Base-by-base conservation (phyloP, 2,797 vertebrate genomes). In the Meda fulgida region DNA sequence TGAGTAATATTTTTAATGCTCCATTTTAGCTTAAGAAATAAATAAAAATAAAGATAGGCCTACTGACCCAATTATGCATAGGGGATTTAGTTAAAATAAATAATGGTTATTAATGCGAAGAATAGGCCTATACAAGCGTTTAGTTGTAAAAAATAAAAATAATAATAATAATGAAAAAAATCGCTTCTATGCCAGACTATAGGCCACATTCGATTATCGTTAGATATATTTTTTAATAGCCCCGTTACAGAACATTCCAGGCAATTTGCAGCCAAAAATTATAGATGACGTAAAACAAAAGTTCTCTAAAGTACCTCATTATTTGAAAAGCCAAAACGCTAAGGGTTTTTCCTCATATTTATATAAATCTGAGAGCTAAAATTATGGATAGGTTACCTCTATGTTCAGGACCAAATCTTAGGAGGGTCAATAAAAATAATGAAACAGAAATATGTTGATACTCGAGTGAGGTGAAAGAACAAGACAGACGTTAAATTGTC, bases 401-500 rank as follows among this genome's bases (percentile, higher is more conserved):
- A 38, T 63, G 51, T 83, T 67, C 81, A 67, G 18, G 8, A 11
- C n/a, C 31, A 77, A 55, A 51, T 67, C 46, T 76, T 67, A 67
- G 23, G 46, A 66, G 60, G 60, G 63, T 10, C 43, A 36, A 65
- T 76, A 76, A 76, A 83, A 21, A 67, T 76, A 51, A 67, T 53
- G 38, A 87, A 67, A 83, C 36, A 75, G 43, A 55, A 80, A 69
- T 70, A 84, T 80, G 36, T 58, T 84, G 60, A 58, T 80, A 67
- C 40, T 84, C 34, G 43, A 36, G 18, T 80, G 58, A 53, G 69
- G 58, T 77, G n/a, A 38, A 84, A 26, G 21, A 84, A 60, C 36
- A 78, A 78, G 65, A 58, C 65, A 70, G 21, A 78, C 51, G 75
- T 84, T 70, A 78, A 78, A 84, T 70, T 77, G 80, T 72, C 70